Evolutionary conservation across 2,113 vertebrate genomes (phyloP), one percentile per base, ranked within the genome.

Genomic region (Anarhynchus alexandrinus): DNA sequence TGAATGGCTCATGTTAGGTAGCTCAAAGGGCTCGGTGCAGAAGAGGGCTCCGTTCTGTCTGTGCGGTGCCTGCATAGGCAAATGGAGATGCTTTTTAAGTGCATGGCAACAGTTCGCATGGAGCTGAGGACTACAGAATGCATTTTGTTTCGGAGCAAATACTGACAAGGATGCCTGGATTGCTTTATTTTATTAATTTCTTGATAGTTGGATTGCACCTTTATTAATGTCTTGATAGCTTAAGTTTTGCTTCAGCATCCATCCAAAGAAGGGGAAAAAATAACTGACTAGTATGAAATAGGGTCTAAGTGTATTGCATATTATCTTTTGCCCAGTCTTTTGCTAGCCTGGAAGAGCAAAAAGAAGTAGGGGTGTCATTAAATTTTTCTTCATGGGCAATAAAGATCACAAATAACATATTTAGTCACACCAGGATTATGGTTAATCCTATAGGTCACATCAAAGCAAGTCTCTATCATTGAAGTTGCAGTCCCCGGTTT

Each of bases 391-490:
- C 81, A 47, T 84, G 67, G 66, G 23, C 89, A 86, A 3, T 71
- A 58, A 87, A 82, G 43, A 47, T 93, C 1, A 14, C 32, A 88
- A 83, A 54, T 92, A 93, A 77, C 78, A 34, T 54, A 71, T n/a
- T 92, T 90, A 95, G 94, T 95, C 91, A 77, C 49, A 71, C 42
- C n/a, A 51, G 92, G 89, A 85, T 93, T 94, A 55, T 4, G 3
- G 82, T 27, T 94, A 96, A 97, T 96, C 61, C 72, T 79, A 7
- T 57, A 78, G 61, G 76, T 91, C 79, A 79, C 80, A 73, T 95
- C 74, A 81, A 36, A 94, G 88, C 42, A 58, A 73, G 64, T 57
- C 57, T 64, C 49, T 73, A 0, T 91, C 71, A 65, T 0, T 74
- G 85, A 96, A 90, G 87, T 32, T 62, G 74, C 70, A 45, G 40